phyloP scores from a whole-genome alignment of 2,888 invertebrate species.

The Drosophila acutilabella region DNA sequence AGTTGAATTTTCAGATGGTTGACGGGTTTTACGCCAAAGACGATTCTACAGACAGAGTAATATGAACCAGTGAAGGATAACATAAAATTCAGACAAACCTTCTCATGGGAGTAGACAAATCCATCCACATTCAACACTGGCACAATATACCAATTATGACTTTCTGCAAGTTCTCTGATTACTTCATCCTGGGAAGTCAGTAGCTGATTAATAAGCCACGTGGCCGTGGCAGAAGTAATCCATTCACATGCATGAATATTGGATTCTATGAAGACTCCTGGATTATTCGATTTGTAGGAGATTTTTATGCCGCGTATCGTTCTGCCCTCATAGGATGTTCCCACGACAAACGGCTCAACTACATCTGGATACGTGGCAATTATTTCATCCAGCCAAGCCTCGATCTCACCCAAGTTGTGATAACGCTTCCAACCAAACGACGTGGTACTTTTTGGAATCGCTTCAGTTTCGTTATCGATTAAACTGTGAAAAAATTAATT shows the following conservation, averaged over 20 bases:
- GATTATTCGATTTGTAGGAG: conserved; percentile 82
- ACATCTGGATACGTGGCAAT: conserved; percentile 85
- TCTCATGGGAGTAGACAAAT: conserved; percentile 88
- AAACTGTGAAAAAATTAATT: conserved; percentile 1
- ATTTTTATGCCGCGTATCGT: conserved; percentile 86
- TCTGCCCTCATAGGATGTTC: conserved; percentile 87
- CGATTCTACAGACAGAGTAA: too few species aligned
- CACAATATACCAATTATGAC: conserved; percentile 90
- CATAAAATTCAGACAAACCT: conserved; percentile 84
- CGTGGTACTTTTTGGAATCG: background rate
- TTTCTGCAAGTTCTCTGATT: conserved; percentile 87
- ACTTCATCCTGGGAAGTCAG: conserved; percentile 87
- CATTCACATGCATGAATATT: conserved; percentile 89
- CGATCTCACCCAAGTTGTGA: conserved; percentile 86
- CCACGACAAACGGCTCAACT: conserved; percentile 86
- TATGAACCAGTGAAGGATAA: too few species aligned
- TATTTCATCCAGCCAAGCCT: conserved; percentile 86
- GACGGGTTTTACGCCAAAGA: conserved; percentile 88
- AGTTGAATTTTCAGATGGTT: conserved; percentile 74
- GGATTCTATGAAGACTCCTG: conserved; percentile 88
- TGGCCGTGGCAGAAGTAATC: conserved; percentile 89
- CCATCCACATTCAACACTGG: conserved; percentile 91
- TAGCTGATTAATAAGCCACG: conserved; percentile 89
- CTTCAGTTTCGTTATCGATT: conserved; percentile 79
- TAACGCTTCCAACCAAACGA: conserved; percentile 87